Base-by-base conservation (phyloP, 1,140 invertebrate genomes). In the Microplitis demolitor region DNA sequence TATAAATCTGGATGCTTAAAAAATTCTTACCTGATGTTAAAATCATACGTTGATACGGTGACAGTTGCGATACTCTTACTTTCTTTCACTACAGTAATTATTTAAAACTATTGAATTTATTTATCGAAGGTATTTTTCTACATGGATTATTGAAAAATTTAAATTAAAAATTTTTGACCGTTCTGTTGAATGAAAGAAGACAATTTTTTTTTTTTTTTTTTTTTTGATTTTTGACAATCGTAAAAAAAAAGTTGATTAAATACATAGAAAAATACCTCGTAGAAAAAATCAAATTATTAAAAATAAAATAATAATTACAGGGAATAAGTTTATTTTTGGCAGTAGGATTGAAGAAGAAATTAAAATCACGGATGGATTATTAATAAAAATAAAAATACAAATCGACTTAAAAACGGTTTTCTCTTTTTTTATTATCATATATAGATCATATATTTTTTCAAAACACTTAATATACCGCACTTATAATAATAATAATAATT, bases 401-500 rank as follows among this genome's bases (percentile, higher is more conserved):
- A 51, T 66, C 63, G 24, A 35, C 61, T 76, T 63, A 78, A 80
- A 79, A 72, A 72, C 70, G 63, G 76, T 78, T 79, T 79, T 78
- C 74, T 69, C 76, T 66, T 79, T 82, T 45, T 83, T 83, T 83
- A 83, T 83, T 83, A 83, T 83, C 82, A 83, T 83, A 83, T 83
- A 83, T 82, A 82, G 79, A 82, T 82, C 80, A 83, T 83, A 82
- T 83, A 81, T 83, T 82, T 82, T 82, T 73, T 82, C 78, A 82
- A 83, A 82, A 83, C 82, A 82, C 77, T 83, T 83, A 83, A 83
- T 83, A 83, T 83, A 83, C 81, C 79, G 77, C 81, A 81, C 79
- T 82, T 83, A 83, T 77, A 74, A 77, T 82, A 82, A 79, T 80
- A 80, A 66, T 54, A 54, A 54, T 54, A 16, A 45, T 45, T 45